These are phyloP conservation scores for Virgularia gustaviana DNA, from an alignment of 92 coral and sea anemone species.

Conservation along the genomic window DNA sequence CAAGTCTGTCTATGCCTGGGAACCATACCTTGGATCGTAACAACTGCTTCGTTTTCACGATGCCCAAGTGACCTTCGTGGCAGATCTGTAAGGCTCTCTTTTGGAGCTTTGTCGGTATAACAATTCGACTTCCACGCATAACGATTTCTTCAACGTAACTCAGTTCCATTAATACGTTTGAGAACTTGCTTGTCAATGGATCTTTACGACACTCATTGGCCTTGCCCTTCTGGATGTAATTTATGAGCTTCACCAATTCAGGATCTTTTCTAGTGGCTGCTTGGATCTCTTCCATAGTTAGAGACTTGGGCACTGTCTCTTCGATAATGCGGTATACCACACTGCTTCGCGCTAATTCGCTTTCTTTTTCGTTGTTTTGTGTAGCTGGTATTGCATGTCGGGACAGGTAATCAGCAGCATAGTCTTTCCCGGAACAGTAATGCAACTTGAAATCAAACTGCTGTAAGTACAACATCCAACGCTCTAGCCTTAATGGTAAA, in stretches of 20 bases:
- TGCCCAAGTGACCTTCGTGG: slow-evolving; percentile 25
- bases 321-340: slow-evolving; percentile 1
- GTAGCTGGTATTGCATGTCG: slow-evolving; percentile 35
- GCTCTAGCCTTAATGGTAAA: slow-evolving; percentile 29
- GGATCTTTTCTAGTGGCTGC: slow-evolving; percentile 3
- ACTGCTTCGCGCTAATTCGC: not conserved
- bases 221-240: not conserved
- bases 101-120: too few relatives aligned
- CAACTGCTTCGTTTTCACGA: slow-evolving; percentile 33
- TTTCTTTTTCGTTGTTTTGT: not conserved
- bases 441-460: slow-evolving; percentile 1
- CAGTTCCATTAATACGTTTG: not conserved
- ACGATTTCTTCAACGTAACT: slow-evolving; percentile 1
- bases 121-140: slow-evolving; percentile 12
- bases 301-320: slow-evolving; percentile 2
- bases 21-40: slow-evolving; percentile 34
- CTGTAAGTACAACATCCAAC: slow-evolving; percentile 36
- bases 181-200: not conserved
- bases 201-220: slow-evolving; percentile 1
- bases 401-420: slow-evolving; percentile 41
- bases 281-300: slow-evolving; percentile 1
- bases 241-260: not conserved
- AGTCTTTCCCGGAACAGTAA: slow-evolving; percentile 25
- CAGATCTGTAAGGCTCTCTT: too few relatives aligned
- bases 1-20: slow-evolving; percentile 36